Evolutionary conservation across 2,113 vertebrate species (phyloP).

Genomic region (Tonatia bakeri): DNA sequence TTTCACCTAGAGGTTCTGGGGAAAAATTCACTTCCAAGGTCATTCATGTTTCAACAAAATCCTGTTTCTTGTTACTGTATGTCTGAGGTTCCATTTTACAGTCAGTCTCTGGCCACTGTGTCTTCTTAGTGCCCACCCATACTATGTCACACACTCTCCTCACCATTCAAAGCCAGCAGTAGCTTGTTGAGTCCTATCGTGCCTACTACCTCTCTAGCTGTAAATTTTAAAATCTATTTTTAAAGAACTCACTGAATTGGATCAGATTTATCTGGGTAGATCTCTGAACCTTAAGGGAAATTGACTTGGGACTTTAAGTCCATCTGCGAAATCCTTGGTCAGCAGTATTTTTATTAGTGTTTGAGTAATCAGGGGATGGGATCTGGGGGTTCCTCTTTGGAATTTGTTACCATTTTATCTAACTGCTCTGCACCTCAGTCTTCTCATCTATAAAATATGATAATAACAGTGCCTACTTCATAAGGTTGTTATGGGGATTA

Average conservation of each 20-base stretch:
- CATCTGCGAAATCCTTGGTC: neutral
- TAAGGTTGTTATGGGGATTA: neutral
- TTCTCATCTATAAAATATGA: neutral
- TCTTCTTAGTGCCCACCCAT: neutral
- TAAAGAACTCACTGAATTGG: neutral
- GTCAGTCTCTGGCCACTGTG: too few species aligned
- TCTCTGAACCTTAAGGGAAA: neutral
- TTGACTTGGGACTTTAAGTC: neutral
- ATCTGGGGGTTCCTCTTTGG: neutral
- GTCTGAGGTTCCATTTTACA: neutral
- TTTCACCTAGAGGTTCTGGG: neutral
- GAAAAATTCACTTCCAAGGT: too few species aligned
- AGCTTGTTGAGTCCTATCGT: neutral
- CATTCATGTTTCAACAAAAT: neutral
- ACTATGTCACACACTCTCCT: too few species aligned
- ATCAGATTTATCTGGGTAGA: neutral
- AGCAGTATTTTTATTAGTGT: neutral
- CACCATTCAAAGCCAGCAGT: neutral
- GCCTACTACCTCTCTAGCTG: neutral
- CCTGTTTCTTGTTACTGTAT: neutral
- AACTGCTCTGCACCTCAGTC: neutral
- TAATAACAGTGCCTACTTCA: neutral
- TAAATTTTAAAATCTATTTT: neutral
- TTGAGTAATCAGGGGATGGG: neutral
- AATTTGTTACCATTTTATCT: neutral